Evolutionary conservation across 2,888 invertebrate genomes (phyloP), one percentile per base, ranked within the genome.

Genomic region (Agriotes lineatus): DNA sequence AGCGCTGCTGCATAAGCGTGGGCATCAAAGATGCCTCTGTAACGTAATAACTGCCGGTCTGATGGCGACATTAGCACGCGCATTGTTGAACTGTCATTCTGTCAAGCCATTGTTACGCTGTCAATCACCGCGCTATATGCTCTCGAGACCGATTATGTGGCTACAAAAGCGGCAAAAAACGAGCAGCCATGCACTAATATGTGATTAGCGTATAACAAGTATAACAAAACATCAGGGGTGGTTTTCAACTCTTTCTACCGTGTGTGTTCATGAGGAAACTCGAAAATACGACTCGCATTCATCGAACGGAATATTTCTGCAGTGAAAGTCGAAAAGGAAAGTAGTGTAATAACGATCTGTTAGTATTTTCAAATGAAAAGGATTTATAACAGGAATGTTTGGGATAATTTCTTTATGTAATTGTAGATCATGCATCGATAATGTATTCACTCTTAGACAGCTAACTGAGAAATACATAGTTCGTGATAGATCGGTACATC

Each of bases 31-130:
- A 74, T 71, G 74, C 73, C 64, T 72, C 67, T 61, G 74, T 78
- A 76, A 78, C 76, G 74, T 72, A 77, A 78, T 78, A 74, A 75
- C 76, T 78, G 76, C 72, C 78, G 77, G 75, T 77, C 76, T 72
- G 78, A 75, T 75, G 76, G 71, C 74, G 74, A 72, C 76, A 77
- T 76, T 77, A 76, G 76, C 72, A 72, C 71, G 72, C 54, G 73
- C 75, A 75, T 78, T 78, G 78, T 78, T 72, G 71, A 48, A 62
- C 67, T 71, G 76, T 76, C 75, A 76, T 74, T 72, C 72, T 77
- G 78, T 78, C 73, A 74, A 48, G 69, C 62, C 74, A 76, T 78
- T 78, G 78, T 78, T 74, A 72, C 33, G 59, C 58, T 70, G 76
- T 76, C 75, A 76, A 75, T 73, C 72, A 71, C 39, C 42, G 44